Conservation (phyloP, 2,888 invertebrate species). For the Folsomia candida region DNA sequence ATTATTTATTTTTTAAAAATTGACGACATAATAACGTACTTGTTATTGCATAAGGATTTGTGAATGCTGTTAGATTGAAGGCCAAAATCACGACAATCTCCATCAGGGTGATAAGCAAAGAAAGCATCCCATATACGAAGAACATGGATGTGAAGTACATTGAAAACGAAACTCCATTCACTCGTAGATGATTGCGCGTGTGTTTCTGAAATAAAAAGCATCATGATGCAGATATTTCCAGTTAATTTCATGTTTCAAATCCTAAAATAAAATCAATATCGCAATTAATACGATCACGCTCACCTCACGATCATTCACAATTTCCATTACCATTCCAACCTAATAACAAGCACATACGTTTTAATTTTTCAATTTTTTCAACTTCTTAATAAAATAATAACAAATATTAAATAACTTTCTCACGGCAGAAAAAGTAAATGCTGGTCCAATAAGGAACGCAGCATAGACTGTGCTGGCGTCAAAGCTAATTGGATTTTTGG, state of each 20-base stretch:
- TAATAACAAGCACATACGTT: too few relatives aligned
- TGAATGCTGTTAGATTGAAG: constrained; percentile 68
- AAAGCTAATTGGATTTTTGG: constrained; percentile 19
- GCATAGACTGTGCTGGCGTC: constrained; percentile 69
- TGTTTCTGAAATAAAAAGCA: constrained; percentile 63
- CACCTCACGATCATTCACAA: constrained; percentile 81
- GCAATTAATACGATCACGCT: too few relatives aligned
- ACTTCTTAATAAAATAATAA: too few relatives aligned
- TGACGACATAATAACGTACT: too few relatives aligned
- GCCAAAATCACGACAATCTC: constrained; percentile 65
- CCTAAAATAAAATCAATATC: neutral
- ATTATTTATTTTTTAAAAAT: too few relatives aligned
- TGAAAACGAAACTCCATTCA: constrained; percentile 73
- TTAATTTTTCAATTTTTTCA: too few relatives aligned
- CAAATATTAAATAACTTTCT: too few relatives aligned
- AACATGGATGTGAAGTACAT: constrained; percentile 75
- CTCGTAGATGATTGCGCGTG: constrained; percentile 76
- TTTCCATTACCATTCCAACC: constrained; percentile 72
- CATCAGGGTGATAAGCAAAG: constrained; percentile 66
- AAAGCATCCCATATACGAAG: constrained; percentile 67
- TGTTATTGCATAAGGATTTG: constrained; percentile 68
- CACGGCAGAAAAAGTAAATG: constrained; percentile 68
- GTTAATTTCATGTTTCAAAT: neutral
- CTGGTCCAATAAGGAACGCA: constrained; percentile 76
- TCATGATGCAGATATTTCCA: too few relatives aligned